Conservation (phyloP, 2,113 vertebrate genomes). For the Spheniscus mendiculus region DNA sequence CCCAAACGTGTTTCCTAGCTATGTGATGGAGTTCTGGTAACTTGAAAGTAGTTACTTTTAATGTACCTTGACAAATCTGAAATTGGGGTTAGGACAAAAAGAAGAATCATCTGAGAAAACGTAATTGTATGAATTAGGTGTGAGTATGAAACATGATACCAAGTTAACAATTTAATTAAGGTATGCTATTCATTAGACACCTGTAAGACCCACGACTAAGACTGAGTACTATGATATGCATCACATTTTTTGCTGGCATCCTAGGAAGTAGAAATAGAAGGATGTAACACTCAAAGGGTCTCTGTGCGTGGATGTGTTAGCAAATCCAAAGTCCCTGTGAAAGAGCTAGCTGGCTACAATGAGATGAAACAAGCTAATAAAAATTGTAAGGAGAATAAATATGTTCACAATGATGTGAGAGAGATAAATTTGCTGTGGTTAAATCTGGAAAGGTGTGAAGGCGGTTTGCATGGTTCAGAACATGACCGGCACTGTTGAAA, state of each 20-base stretch:
- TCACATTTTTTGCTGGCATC: neutral
- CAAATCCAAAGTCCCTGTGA: neutral
- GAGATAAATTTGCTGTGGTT: neutral
- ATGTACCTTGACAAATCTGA: neutral
- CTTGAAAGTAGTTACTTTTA: neutral
- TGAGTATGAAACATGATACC: neutral
- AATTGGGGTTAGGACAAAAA: neutral
- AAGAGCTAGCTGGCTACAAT: neutral
- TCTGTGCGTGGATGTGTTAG: neutral
- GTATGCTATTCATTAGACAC: neutral
- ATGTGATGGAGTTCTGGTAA: neutral
- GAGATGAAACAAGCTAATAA: neutral
- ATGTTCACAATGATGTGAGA: neutral
- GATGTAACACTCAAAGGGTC: neutral
- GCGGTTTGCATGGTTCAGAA: neutral
- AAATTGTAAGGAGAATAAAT: neutral
- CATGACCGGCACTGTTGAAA: neutral
- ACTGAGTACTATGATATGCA: neutral
- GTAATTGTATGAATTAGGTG: neutral
- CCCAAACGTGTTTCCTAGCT: neutral
- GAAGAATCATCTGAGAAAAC: neutral
- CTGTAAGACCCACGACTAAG: neutral
- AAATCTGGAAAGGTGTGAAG: neutral
- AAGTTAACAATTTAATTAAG: neutral
- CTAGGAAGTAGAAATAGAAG: neutral